Evolutionary conservation across 2,113 vertebrate genomes (phyloP), one percentile per base, ranked within the genome.

Genomic region (Aythya baeri): DNA sequence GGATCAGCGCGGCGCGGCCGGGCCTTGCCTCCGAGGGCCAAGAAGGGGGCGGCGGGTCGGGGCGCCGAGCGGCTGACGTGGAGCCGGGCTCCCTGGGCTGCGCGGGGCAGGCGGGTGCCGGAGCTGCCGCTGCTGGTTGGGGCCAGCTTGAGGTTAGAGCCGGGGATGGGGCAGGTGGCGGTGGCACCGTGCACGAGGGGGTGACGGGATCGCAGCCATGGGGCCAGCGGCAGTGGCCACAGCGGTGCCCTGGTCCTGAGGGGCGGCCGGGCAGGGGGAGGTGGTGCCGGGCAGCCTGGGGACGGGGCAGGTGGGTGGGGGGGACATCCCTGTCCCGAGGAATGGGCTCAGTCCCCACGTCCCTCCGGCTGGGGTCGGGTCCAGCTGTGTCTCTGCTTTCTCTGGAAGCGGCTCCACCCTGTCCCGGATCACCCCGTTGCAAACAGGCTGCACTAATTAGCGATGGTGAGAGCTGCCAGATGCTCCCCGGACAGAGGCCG

Each of bases 1-100:
- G 2, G 61, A 31, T 1, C 0, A 44, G 46, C 0, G 0, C 3
- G 0, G 54, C 7, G n/a, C 0, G 4, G 74, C 58, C 1, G 0
- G 59, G 49, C 12, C 74, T n/a, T 0, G 0, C 12, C 21, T 1
- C 52, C 2, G 0, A 57, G 34, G 55, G 9, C 59, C 3, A 0
- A 6, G 15, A 9, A 57, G 29, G 49, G 31, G 23, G 1, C 21
- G 43, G 31, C 0, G 0, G 25, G 31, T 2, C 21, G 46, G 36
- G 44, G 34, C 26, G 62, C 11, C 34, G 4, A 21, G 15, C 38
- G n/a, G 0, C 4, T 13, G 26, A 38, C 7, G 0, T 0, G 0
- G 55, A 2, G 0, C 15, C 1, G 55, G 23, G 27, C 26, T 66
- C 4, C 0, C 11, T 50, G n/a, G 46, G n/a, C 72, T 4, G 2